Base-by-base conservation (phyloP, 2,888 invertebrate genomes). In the Theretra japonica region DNA sequence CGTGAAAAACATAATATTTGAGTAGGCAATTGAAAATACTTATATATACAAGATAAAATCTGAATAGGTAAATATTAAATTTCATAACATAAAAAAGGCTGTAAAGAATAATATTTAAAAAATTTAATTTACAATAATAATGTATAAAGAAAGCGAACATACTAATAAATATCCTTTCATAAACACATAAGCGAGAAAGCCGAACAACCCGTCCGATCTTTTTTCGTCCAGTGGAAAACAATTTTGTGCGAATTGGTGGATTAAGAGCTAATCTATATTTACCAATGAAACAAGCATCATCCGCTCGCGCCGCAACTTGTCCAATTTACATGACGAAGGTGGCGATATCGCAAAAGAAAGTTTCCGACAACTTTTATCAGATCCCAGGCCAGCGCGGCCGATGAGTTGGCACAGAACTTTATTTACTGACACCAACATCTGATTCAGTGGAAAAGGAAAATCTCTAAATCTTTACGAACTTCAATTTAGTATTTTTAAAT, bases 251-350 rank as follows among this genome's bases (percentile, higher is more conserved):
- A 86, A 89, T 82, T 86, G 84, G 82, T 79, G 82, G 85, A 91
- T 91, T 89, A 90, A 82, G 84, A 87, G 87, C 86, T 92, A 90
- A 91, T 92, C 90, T 89, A 88, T 91, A 89, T 89, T 88, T 86
- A 84, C 84, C 83, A 89, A 90, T 92, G 88, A 90, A 92, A 90
- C 88, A 90, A 90, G 86, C 90, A 89, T 90, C 89, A 87, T 88
- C 86, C 85, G 80, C 79, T 86, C 85, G 80, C 80, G 78, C 87
- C 88, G 82, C 87, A 92, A 92, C 90, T 92, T 92, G 90, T 93
- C 92, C 89, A 93, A 93, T 93, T 92, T 93, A 93, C 91, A 93
- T 93, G 93, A 92, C 91, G 92, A 85, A 92, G 93, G 93, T 92
- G 92, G 89, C 89, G 91, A 93, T 92, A 93, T 91, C 92, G 91